Base-by-base conservation (phyloP, 2,888 invertebrate genomes). In the Meiosimyza decipiens region DNA sequence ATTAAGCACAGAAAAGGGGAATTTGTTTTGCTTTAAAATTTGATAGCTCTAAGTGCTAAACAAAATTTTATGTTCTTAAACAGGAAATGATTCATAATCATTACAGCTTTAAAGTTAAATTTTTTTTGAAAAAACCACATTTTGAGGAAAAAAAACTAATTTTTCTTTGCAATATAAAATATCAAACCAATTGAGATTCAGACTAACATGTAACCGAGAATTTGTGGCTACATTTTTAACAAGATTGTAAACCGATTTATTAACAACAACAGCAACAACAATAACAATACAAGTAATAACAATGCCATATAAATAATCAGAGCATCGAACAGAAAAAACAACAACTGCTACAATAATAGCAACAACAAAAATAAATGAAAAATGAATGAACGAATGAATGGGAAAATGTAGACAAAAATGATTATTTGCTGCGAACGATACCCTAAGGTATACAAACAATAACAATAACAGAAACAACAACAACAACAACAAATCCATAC, bases 391-490 rank as follows among this genome's bases (percentile, higher is more conserved):
- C 18, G 22, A 18, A n/a, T 40, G 13, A 55, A 55, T 22, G 18
- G 9, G 28, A 18, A 22, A 55, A 55, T 28, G 28, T 55, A 55
- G 55, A 55, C 55, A 55, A 55, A 55, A 55, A 55, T 64, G 49
- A 64, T 64, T 64, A 50, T 64, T 64, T 64, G 49, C 49, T 22
- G 15, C 51, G 50, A 64, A 49, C 16, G 4, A 64, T 50, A 22
- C 64, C 64, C 64, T 11, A 18, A 12, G 50, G 22, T 50, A 64
- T 50, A 50, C 16, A 49, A 64, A 64, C 64, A 64, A 64, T 33
- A 22, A 64, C 50, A 64, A 49, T 50, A 64, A 50, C 16, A 22
- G 49, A 5, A 62, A 40, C 16, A 16, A 16, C 15, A 47, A 18
- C 55, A 55, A 55, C 12, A 55, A 22, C 22, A 22, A 55, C 18